A percentile compares a stretch with the other conserved stretches of the same genome.
phyloP scores from a whole-genome alignment of 2,113 vertebrate genomes.

The Gadus chalcogrammus region DNA sequence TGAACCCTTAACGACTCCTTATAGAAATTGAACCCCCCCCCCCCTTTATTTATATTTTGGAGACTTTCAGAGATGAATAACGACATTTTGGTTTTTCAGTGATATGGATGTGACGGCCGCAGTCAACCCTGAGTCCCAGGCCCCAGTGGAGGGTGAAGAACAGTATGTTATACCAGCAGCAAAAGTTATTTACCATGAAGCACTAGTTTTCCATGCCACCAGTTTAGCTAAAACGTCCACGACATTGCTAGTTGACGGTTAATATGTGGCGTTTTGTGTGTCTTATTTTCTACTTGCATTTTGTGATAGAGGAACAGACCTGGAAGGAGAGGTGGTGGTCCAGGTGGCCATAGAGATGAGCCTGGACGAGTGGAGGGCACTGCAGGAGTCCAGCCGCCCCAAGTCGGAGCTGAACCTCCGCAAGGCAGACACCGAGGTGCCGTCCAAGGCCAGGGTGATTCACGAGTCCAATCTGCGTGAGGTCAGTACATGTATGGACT shows the following conservation, averaged over 20 bases:
- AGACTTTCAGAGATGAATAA: background rate
- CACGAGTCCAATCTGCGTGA: conserved; percentile 84
- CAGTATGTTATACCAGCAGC: conserved; percentile 65
- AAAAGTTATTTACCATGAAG: background rate
- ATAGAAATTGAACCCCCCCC: background rate
- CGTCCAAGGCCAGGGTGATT: conserved; percentile 92
- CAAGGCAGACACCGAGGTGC: conserved; percentile 83
- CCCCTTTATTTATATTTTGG: background rate
- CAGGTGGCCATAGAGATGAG: conserved; percentile 89
- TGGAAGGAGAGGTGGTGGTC: conserved; percentile 72
- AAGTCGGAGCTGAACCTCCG: conserved; percentile 93
- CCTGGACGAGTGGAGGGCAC: conserved; percentile 92
- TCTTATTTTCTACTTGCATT: background rate
- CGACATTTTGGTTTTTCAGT: conserved; percentile 46
- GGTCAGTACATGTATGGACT: conserved; percentile 62
- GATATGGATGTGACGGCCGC: conserved; percentile 60
- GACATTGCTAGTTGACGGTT: no score
- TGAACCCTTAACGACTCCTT: background rate
- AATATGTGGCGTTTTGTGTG: no score
- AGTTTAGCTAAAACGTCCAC: no score
- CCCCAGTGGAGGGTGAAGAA: conserved; percentile 52
- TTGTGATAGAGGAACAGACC: conserved; percentile 31
- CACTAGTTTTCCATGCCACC: background rate
- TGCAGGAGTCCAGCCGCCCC: conserved; percentile 83
- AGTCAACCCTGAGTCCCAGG: conserved; percentile 56